Evolutionary conservation across 2,888 invertebrate genomes (phyloP).

Genomic region (Noctua comes): DNA sequence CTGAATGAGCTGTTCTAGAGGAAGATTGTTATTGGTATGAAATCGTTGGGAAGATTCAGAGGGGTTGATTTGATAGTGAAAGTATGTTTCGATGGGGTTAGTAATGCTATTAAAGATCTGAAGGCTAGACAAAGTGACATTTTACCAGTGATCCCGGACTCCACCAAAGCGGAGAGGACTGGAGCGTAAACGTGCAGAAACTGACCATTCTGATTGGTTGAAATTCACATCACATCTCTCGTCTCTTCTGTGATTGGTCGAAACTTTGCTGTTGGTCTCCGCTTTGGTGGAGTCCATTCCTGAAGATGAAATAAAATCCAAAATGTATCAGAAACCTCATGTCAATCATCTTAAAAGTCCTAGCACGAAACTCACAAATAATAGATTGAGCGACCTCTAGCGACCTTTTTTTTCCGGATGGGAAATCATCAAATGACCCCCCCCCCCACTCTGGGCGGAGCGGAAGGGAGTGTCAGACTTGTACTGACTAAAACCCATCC

Average conservation of each 20-base stretch:
- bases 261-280: background rate
- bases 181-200: background rate
- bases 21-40: constrained; percentile 24
- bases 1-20: constrained; percentile 48
- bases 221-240: background rate
- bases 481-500: no score
- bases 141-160: background rate
- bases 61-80: constrained; percentile 29
- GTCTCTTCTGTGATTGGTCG: background rate
- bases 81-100: constrained; percentile 18
- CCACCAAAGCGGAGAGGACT: background rate
- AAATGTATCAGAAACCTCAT: background rate
- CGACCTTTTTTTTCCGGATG: no score
- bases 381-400: background rate
- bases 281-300: background rate
- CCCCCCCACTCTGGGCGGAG: no score
- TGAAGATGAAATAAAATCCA: background rate
- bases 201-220: background rate
- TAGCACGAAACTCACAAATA: background rate
- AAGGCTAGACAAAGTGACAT: background rate
- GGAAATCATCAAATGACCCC: no score
- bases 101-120: background rate
- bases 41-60: background rate
- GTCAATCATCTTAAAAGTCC: background rate
- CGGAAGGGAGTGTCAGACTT: no score